Conservation (phyloP, 2,797 vertebrate species). For the Diplodus puntazzo region DNA sequence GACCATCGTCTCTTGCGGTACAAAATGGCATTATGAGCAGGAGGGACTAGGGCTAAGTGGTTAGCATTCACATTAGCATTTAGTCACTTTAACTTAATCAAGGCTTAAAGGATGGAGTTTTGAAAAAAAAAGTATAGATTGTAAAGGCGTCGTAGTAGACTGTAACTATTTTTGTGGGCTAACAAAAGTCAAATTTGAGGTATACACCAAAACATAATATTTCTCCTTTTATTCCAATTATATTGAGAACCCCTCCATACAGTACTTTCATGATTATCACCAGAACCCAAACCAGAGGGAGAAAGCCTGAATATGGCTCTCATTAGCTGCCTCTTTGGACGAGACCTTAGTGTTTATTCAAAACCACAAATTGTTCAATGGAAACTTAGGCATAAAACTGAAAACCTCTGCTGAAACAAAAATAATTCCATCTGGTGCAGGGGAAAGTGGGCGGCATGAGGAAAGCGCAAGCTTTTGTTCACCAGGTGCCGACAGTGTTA, state of each 20-base stretch:
- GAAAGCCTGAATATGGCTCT: slow-evolving; percentile 10
- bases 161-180: neutral
- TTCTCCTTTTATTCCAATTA: slow-evolving; percentile 3
- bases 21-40: too few species aligned
- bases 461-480: neutral
- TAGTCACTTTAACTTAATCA: neutral
- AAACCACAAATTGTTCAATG: slow-evolving; percentile 43
- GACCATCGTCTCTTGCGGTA: too few species aligned
- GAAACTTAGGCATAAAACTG: slow-evolving; percentile 33
- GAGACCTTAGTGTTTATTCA: slow-evolving; percentile 33
- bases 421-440: slow-evolving; percentile 15
- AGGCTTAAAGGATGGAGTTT: neutral
- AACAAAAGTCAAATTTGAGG: neutral
- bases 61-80: too few species aligned
- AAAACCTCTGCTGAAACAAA: slow-evolving; percentile 22
- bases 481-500: slow-evolving; percentile 1
- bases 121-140: neutral
- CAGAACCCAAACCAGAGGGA: slow-evolving; percentile 1
- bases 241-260: neutral
- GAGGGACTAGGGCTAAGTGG: too few species aligned
- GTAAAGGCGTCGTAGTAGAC: neutral
- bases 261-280: slow-evolving; percentile 9
- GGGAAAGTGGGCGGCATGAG: neutral
- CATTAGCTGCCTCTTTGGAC: slow-evolving; percentile 24
- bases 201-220: neutral